phyloP scores from a whole-genome alignment of 2,888 invertebrate species.

The Andrena minutula region DNA sequence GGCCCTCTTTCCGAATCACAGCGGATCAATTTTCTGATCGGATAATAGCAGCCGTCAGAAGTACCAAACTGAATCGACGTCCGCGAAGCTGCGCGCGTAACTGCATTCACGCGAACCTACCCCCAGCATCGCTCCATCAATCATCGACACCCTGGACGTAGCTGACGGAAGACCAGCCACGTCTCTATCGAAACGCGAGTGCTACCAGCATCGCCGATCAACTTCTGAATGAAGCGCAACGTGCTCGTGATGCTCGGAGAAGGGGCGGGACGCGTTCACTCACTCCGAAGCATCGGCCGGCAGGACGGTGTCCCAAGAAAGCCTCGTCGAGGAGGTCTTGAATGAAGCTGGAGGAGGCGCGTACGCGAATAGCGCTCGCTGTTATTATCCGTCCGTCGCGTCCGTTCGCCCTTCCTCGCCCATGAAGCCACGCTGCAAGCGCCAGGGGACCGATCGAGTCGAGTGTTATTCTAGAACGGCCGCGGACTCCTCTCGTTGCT shows the following conservation, averaged over 20 bases:
- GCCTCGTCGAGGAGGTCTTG: conserved; percentile 39
- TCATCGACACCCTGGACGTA: too few species aligned
- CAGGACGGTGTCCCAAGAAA: conserved; percentile 5
- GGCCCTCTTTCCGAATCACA: neutral
- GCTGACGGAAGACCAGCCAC: too few species aligned
- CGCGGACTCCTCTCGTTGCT: conserved; percentile 65
- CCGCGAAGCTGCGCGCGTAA: too few species aligned
- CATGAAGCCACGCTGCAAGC: conserved; percentile 16
- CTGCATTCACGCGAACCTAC: too few species aligned
- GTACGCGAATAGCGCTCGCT: conserved; percentile 49
- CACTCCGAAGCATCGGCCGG: conserved; percentile 2
- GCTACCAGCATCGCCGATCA: neutral
- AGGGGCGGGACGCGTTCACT: neutral
- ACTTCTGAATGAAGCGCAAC: conserved; percentile 22
- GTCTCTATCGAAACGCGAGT: too few species aligned
- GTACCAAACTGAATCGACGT: too few species aligned
- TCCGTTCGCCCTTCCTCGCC: conserved; percentile 16
- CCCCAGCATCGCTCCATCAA: too few species aligned
- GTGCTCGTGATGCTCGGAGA: neutral
- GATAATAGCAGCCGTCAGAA: neutral
- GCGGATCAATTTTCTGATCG: neutral
- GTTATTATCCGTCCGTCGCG: conserved; percentile 41
- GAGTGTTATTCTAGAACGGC: conserved; percentile 73
- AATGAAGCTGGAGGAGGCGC: conserved; percentile 44
- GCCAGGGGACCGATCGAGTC: conserved; percentile 26